phyloP scores from a whole-genome alignment of 2,113 vertebrate genomes.

The Leucoraja erinaceus region DNA sequence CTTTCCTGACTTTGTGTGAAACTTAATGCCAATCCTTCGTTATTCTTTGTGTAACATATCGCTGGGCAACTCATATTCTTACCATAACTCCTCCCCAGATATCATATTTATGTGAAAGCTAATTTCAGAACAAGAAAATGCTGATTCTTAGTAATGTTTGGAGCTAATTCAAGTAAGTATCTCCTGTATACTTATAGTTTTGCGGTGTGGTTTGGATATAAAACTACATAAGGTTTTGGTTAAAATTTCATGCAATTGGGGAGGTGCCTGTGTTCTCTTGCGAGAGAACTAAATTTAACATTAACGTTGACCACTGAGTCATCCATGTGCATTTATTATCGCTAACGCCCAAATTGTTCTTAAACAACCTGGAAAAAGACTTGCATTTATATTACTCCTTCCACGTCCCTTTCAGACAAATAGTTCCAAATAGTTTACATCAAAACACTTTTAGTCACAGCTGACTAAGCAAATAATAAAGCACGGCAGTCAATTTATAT shows the following conservation, averaged over 20 bases:
- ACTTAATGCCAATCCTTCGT: background rate
- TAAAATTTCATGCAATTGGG: background rate
- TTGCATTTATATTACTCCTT: too few species aligned
- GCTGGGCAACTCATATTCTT: background rate
- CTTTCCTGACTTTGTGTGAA: background rate
- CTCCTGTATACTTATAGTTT: background rate
- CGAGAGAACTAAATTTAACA: background rate
- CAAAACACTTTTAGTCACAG: too few species aligned
- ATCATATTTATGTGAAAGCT: background rate
- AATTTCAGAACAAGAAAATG: background rate
- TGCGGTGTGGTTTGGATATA: background rate
- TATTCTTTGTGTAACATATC: background rate
- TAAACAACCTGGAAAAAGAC: background rate
- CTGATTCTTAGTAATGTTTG: background rate
- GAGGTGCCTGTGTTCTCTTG: background rate
- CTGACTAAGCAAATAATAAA: too few species aligned
- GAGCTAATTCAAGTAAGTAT: background rate
- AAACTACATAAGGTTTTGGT: background rate
- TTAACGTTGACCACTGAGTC: background rate
- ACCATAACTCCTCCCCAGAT: background rate
- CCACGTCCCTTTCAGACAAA: too few species aligned
- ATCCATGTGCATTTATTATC: background rate
- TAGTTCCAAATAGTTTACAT: too few species aligned
- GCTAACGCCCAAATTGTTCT: background rate
- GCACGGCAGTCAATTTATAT: too few species aligned